These are phyloP conservation scores for Conopomorpha cramerella DNA, from an alignment of 1,140 invertebrate species.

Conservation along the genomic window DNA sequence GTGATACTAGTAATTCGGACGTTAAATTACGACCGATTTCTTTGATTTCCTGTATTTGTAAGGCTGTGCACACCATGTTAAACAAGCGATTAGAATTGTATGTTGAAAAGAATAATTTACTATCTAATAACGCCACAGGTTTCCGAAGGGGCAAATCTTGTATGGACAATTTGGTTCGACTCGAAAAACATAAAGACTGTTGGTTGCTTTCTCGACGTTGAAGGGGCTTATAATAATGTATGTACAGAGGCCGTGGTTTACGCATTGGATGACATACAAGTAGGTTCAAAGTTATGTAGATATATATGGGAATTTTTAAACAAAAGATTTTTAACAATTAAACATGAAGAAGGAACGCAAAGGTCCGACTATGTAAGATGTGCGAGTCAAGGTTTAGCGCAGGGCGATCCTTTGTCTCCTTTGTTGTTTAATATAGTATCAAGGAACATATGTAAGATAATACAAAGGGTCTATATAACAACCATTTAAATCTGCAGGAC, in stretches of 20 bases:
- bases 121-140: not conserved
- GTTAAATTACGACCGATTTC: not conserved
- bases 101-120: not conserved
- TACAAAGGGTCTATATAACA: no score
- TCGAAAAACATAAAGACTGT: not conserved
- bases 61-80: not conserved
- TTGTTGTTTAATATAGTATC: constrained; percentile 3
- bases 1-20: not conserved
- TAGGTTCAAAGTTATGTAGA: not conserved
- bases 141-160: not conserved
- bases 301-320: not conserved
- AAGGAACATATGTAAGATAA: no score
- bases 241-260: not conserved
- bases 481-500: no score
- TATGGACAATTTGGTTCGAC: not conserved
- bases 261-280: not conserved
- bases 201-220: not conserved
- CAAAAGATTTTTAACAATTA: not conserved
- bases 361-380: not conserved
- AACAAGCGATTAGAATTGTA: not conserved
- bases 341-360: not conserved
- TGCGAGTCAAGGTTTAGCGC: not conserved
- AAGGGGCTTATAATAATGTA: not conserved
- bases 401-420: not conserved
- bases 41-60: not conserved